These are phyloP conservation scores for Steromphala cineraria DNA, from an alignment of 2,888 invertebrate genomes.

Conservation along the genomic window DNA sequence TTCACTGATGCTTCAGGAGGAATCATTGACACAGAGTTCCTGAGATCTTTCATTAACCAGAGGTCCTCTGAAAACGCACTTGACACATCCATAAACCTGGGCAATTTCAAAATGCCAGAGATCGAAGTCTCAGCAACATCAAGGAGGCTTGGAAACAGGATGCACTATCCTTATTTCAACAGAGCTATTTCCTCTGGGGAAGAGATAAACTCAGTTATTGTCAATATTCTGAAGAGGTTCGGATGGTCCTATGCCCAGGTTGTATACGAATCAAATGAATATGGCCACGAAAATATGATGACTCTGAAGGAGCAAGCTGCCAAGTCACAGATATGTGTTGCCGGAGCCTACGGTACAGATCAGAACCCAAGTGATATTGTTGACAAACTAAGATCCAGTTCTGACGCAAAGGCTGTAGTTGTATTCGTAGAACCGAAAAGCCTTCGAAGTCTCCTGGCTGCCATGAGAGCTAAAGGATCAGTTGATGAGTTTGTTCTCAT, in stretches of 20 bases:
- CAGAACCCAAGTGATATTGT: slow-evolving; percentile 34
- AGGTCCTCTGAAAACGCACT: not conserved
- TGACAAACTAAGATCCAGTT: slow-evolving; percentile 41
- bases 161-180: slow-evolving; percentile 54
- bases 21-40: slow-evolving; percentile 51
- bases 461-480: slow-evolving; percentile 38
- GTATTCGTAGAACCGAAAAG: slow-evolving; percentile 42
- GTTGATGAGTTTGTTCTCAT: slow-evolving; percentile 52
- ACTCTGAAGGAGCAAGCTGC: slow-evolving; percentile 39
- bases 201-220: slow-evolving; percentile 61
- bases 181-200: slow-evolving; percentile 58
- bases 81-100: slow-evolving; percentile 72
- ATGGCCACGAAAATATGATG: slow-evolving; percentile 36
- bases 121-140: slow-evolving; percentile 58
- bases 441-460: slow-evolving; percentile 41
- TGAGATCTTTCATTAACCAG: slow-evolving; percentile 57
- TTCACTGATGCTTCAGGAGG: slow-evolving; percentile 42
- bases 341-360: slow-evolving; percentile 37
- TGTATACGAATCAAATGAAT: slow-evolving; percentile 59
- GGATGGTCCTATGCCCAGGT: slow-evolving; percentile 75
- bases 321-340: slow-evolving; percentile 49
- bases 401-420: slow-evolving; percentile 55
- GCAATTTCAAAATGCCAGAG: slow-evolving; percentile 78
- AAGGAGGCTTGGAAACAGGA: slow-evolving; percentile 33
- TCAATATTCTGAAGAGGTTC: slow-evolving; percentile 67